Base-by-base conservation (phyloP, 1,140 invertebrate genomes). In the Bombus superbus region DNA sequence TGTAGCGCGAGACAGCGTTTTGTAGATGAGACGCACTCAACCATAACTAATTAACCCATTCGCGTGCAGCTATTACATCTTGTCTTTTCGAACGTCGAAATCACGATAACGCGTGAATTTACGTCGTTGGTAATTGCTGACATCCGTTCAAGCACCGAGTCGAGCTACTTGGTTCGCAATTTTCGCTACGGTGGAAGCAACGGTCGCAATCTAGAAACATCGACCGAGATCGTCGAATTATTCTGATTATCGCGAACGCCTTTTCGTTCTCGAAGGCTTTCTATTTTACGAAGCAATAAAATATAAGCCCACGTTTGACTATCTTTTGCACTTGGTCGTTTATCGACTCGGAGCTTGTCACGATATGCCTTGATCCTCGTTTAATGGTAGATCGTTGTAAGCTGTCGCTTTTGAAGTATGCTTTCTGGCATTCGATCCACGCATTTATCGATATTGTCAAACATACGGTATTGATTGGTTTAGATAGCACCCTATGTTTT, bases 41-140 rank as follows among this genome's bases (percentile, higher is more conserved):
- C 57, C 69, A 57, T 80, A 57, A 72, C 83, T 85, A 80, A 85
- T 85, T 85, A 80, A 85, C 53, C 57, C 77, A 32, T 85, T 69
- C 32, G 42, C 68, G 66, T 71, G 44, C 47, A 76, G 42, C 35
- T 57, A 66, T 78, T 47, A 75, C 73, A 32, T 44, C 35, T 69
- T 57, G 82, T 69, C 74, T 78, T 83, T 25, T 32, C 22, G 28
- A n/a, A 77, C 57, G 81, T 75, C 81, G 44, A 42, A 69, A 66
- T 66, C 81, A 28, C 42, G 40, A 72, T 35, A 68, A 68, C 35
- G 66, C 35, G 35, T 35, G 64, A 66, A 66, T 66, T 66, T 66
- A 35, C 64, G 64, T 32, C 64, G 13, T 5, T 28, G 62, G n/a
- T 64, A 64, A 64, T 64, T 64, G n/a, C 62, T 32, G 44, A 5